phyloP scores from a whole-genome alignment of 1,140 invertebrate genomes.

The Tribolium castaneum region DNA sequence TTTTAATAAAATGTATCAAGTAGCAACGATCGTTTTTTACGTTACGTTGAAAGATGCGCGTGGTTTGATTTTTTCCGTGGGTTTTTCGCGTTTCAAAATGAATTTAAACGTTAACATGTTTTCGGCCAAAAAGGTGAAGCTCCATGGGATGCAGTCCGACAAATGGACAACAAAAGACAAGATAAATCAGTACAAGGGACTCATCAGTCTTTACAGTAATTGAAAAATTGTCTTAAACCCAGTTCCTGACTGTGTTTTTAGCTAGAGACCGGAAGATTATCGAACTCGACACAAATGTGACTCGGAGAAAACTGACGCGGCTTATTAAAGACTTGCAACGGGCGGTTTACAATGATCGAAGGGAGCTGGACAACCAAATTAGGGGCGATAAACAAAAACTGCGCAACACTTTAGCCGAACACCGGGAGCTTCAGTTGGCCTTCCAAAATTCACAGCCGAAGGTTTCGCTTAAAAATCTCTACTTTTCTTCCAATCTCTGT shows the following conservation, averaged over 20 bases:
- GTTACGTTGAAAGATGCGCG: neutral
- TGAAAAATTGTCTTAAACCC: neutral
- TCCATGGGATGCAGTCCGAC: constrained; percentile 70
- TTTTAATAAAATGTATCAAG: constrained; percentile 41
- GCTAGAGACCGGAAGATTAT: constrained; percentile 70
- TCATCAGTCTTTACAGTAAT: constrained; percentile 73
- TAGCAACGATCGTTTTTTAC: constrained; percentile 3
- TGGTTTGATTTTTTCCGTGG: neutral
- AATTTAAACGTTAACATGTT: constrained; percentile 62
- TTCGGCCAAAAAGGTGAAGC: constrained; percentile 67
- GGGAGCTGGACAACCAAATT: constrained; percentile 68
- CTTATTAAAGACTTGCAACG: constrained; percentile 67
- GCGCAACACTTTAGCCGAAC: constrained; percentile 67
- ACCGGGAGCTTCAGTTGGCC: constrained; percentile 68
- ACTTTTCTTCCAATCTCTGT: no score
- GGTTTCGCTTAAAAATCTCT: neutral
- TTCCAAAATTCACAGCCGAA: constrained; percentile 67
- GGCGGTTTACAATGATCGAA: constrained; percentile 67
- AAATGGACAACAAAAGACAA: constrained; percentile 74
- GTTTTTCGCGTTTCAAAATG: constrained; percentile 13
- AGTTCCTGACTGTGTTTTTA: constrained; percentile 53
- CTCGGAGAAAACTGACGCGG: constrained; percentile 67
- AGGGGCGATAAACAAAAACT: constrained; percentile 70
- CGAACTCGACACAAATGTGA: constrained; percentile 65
- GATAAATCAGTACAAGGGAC: constrained; percentile 71